Base-by-base conservation (phyloP, 2,797 vertebrate genomes). In the Cetoscarus ocellatus region DNA sequence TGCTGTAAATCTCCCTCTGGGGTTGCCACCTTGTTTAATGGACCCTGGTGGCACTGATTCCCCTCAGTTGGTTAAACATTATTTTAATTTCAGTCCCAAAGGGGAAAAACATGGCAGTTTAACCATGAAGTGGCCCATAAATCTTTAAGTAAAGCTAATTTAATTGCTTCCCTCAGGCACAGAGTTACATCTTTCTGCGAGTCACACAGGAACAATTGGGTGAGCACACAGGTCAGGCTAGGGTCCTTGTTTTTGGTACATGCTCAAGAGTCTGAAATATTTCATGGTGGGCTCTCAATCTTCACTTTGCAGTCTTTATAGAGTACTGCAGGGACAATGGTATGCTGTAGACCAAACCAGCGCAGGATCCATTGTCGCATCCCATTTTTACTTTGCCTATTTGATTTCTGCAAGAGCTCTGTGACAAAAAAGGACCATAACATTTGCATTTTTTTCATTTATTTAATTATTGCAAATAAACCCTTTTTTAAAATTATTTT, bases 91-190 rank as follows among this genome's bases (percentile, higher is more conserved):
- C 51, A 49, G 48, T 57, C 80, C 76, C 85, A 54, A 48, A 57
- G 75, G 82, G 45, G 56, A n/a, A 80, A 90, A 88, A 85, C 70
- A 85, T 82, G 70, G 81, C 82, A 76, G 82, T 93, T 90, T 90
- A 91, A 88, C 68, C 68, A 55, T 61, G 78, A 88, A 91, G 71
- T 66, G 72, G 11, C 56, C 56, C 72, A 89, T 93, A 75, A 93
- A 92, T 92, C 82, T 90, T 90, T 84, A 87, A 90, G 69, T 70
- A 64, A 83, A 79, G 77, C 66, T 90, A 77, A 90, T 90, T 86
- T 83, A 79, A 74, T 73, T 67, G 66, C 59, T 86, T 50, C 73
- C 72, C 70, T 76, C 58, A 63, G 84, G 88, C 69, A 7, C 15
- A 45, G 45, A 71, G 57, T 77, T 49, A 43, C 63, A 67, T 79